phyloP scores from a whole-genome alignment of 2,797 vertebrate genomes.

The Margarornis squamiger region DNA sequence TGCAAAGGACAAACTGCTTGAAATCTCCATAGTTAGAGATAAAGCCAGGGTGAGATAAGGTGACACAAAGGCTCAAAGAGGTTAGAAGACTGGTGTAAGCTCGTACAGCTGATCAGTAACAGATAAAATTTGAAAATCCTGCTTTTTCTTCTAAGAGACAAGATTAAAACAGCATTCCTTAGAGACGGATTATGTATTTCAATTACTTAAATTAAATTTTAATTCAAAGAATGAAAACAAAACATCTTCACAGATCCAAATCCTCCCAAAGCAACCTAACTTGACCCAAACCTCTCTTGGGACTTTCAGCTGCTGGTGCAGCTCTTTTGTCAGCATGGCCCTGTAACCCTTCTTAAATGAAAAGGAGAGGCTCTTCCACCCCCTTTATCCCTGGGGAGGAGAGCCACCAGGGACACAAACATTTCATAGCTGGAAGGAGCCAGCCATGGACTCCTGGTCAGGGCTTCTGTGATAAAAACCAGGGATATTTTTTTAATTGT shows the following conservation, averaged over 20 bases:
- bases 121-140: slow-evolving; percentile 55
- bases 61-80: slow-evolving; percentile 3
- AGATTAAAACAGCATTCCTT: slow-evolving; percentile 39
- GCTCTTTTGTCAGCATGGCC: background rate
- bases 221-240: slow-evolving; percentile 62
- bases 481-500: background rate
- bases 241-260: slow-evolving; percentile 40
- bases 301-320: background rate
- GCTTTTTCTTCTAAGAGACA: slow-evolving; percentile 40
- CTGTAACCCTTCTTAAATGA: slow-evolving; percentile 25
- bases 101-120: slow-evolving; percentile 23
- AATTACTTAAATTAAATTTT: slow-evolving; percentile 67
- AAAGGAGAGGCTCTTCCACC: background rate
- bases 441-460: background rate
- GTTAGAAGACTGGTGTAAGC: background rate
- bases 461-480: background rate
- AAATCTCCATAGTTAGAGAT: background rate
- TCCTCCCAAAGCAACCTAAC: slow-evolving; percentile 29
- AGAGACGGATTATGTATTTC: background rate
- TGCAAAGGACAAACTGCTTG: background rate
- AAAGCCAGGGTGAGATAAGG: slow-evolving; percentile 16
- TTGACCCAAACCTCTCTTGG: background rate
- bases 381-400: background rate
- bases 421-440: background rate
- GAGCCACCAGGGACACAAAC: background rate